These are phyloP conservation scores for Iphiclides podalirius DNA, from an alignment of 2,888 invertebrate genomes.

Conservation along the genomic window DNA sequence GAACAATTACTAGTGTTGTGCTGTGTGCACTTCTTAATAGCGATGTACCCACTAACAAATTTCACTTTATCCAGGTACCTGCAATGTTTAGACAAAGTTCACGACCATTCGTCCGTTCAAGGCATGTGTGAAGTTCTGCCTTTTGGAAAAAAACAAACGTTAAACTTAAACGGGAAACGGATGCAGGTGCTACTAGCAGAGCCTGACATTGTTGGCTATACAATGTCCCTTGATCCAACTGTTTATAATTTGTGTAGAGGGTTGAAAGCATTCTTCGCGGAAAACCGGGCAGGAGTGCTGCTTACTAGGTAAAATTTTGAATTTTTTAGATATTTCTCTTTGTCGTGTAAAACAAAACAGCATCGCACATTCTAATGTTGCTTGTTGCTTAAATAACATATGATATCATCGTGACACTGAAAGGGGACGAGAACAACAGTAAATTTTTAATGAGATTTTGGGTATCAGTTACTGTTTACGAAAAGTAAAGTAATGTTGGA, in stretches of 20 bases:
- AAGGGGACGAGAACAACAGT: too few species aligned
- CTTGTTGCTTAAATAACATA: too few species aligned
- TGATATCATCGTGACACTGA: too few species aligned
- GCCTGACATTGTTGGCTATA: constrained; percentile 71
- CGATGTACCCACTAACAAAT: too few species aligned
- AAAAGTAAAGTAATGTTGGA: too few species aligned
- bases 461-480: too few species aligned
- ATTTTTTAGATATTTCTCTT: too few species aligned
- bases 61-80: constrained; percentile 54
- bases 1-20: too few species aligned
- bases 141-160: constrained; percentile 64
- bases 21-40: too few species aligned
- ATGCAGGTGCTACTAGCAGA: constrained; percentile 68
- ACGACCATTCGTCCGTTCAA: constrained; percentile 69
- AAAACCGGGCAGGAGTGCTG: constrained; percentile 74
- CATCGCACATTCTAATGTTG: too few species aligned
- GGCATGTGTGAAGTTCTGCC: constrained; percentile 72
- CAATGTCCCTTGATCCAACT: constrained; percentile 67
- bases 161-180: constrained; percentile 58
- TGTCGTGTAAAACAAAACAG: not conserved
- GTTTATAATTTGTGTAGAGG: constrained; percentile 77
- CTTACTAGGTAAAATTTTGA: constrained; percentile 58
- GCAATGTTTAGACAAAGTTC: constrained; percentile 65
- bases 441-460: too few species aligned
- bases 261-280: constrained; percentile 76